These are phyloP conservation scores for Mythimna ferrago DNA, from an alignment of 2,888 invertebrate species.

Conservation along the genomic window DNA sequence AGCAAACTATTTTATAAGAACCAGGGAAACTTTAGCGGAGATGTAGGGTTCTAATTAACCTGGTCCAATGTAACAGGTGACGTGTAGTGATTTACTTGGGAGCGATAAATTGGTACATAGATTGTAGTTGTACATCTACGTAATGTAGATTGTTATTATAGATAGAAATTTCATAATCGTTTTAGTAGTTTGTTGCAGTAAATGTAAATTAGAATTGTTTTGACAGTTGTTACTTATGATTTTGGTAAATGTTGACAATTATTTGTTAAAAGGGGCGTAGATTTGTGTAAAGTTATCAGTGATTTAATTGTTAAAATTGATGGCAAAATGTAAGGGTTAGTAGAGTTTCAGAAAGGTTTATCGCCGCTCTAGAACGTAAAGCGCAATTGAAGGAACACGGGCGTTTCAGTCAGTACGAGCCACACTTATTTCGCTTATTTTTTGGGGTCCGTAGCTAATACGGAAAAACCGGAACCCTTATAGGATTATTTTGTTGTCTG, in stretches of 20 bases:
- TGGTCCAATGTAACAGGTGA: slow-evolving; percentile 75
- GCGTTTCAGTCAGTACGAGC: no score
- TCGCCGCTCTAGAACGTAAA: no score
- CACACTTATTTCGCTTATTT: no score
- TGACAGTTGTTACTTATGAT: background rate
- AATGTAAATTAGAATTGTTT: slow-evolving; percentile 19
- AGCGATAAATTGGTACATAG: slow-evolving; percentile 72
- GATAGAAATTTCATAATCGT: slow-evolving; percentile 65
- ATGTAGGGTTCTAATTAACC: slow-evolving; percentile 56
- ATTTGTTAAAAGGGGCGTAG: no score
- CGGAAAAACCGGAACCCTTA: no score
- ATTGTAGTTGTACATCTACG: slow-evolving; percentile 44
- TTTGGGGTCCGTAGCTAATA: no score
- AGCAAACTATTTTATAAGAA: slow-evolving; percentile 3
- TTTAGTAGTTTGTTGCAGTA: slow-evolving; percentile 50
- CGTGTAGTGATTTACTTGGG: slow-evolving; percentile 75
- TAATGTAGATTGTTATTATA: slow-evolving; percentile 57
- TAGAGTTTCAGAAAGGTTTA: no score
- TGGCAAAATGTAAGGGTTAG: no score
- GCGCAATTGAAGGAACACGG: no score
- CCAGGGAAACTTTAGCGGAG: slow-evolving; percentile 24
- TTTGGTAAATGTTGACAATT: background rate
- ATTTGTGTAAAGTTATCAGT: no score
- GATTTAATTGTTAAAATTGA: no score
- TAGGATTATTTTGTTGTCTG: no score